A percentile compares a stretch with the other conserved stretches of the same genome.
These are phyloP conservation scores for Thamnophis elegans DNA, from an alignment of 2,797 vertebrate genomes.

Conservation along the genomic window DNA sequence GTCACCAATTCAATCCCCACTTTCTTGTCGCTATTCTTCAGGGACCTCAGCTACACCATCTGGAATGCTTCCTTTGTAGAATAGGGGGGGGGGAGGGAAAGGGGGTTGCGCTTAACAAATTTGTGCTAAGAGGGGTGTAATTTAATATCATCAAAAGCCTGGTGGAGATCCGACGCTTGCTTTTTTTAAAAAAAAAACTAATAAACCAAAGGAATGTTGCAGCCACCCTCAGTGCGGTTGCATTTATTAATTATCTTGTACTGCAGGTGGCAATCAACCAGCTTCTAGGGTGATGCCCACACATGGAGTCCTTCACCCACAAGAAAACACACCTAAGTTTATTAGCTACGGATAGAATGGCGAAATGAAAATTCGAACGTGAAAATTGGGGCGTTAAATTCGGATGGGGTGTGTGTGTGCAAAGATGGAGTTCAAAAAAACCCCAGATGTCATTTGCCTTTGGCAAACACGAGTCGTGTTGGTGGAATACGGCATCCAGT, in stretches of 20 bases:
- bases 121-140: constrained; percentile 53
- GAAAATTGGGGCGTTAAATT: background rate
- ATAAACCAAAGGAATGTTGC: constrained; percentile 5
- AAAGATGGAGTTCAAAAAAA: background rate
- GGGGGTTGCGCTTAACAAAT: constrained; percentile 48
- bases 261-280: background rate
- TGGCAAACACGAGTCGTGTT: background rate
- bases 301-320: background rate
- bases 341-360: background rate
- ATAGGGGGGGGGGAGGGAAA: background rate
- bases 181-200: background rate
- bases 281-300: background rate
- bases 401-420: background rate
- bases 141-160: constrained; percentile 48
- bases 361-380: background rate
- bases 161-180: constrained; percentile 47
- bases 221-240: background rate
- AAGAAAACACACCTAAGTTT: too few species aligned
- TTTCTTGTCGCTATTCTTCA: background rate
- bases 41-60: constrained; percentile 56
- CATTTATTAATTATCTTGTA: background rate
- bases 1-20: background rate
- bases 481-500: too few species aligned
- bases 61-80: constrained; percentile 41
- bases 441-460: background rate